Evolutionary conservation across 2,888 invertebrate genomes (phyloP), one percentile per base, ranked within the genome.

Genomic region (Unio pictorum): DNA sequence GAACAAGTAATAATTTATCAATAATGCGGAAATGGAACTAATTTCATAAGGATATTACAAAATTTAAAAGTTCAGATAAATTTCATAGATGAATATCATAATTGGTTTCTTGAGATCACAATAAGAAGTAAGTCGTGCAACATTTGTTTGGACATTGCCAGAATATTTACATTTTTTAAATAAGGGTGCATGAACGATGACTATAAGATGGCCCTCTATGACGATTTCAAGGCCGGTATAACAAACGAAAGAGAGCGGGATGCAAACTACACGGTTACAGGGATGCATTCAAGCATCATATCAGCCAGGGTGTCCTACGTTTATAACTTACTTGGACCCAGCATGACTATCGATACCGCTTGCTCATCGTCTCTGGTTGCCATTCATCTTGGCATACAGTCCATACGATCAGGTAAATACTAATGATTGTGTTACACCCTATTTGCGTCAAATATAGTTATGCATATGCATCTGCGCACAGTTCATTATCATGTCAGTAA

Each of bases 321-420:
- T 34, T 81, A 78, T 64, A 81, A 84, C 69, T 72, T 84, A 4
- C 73, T 73, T 5, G 85, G 85, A 7, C 82, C 84, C 1, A 71
- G 81, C 54, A 61, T 84, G 61, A 69, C 78, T 0, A 60, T 85
- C 4, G 84, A 85, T 66, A 84, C 84, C 0, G 85, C 85, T 20
- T 84, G 85, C 64, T 84, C 83, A 0, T 82, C 83, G 17, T 73
- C 79, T 3, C 58, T 82, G 45, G 74, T 80, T 3, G 78, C 83
- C 8, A 72, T 83, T 15, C 78, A 83, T 55, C 23, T 84, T 70
- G 89, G 86, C 5, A 66, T 80, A 6, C 82, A 86, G 61, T 76
- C 75, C 28, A 23, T 83, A 18, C n/a, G 45, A 45, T 45, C 45
- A 45, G 45, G 45, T 15, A 15, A 15, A 15, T 45, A 45, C 0